phyloP scores from a whole-genome alignment of 2,888 invertebrate species.

The Heteromurus nitidus region DNA sequence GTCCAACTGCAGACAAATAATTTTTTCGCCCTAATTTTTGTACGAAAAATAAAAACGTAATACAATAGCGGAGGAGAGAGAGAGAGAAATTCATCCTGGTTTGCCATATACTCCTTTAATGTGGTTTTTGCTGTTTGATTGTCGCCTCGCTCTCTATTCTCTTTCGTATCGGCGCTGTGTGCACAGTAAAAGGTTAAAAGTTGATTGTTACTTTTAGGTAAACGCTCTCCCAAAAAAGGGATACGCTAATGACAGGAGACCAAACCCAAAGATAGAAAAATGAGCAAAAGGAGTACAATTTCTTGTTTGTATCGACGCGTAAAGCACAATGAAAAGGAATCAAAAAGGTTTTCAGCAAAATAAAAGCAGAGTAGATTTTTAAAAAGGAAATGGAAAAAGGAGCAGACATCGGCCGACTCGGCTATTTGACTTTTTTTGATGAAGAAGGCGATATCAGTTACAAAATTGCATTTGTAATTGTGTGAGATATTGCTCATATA shows the following conservation, averaged over 20 bases:
- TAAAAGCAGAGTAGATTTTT: conserved; percentile 28
- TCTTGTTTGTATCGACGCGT: too few species aligned
- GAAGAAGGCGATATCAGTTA: neutral
- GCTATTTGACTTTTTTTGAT: too few species aligned
- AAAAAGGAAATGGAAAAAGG: too few species aligned
- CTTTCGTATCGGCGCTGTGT: conserved; percentile 1
- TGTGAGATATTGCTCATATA: too few species aligned
- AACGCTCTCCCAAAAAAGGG: conserved; percentile 53
- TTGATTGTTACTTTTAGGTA: conserved; percentile 48
- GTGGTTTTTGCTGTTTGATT: conserved; percentile 48
- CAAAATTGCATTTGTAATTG: neutral
- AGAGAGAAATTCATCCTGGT: conserved; percentile 14
- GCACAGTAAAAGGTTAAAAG: conserved; percentile 16
- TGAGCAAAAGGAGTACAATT: too few species aligned
- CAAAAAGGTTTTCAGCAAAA: conserved; percentile 42
- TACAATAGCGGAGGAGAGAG: neutral
- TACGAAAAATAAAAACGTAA: conserved; percentile 36
- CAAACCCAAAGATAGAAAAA: conserved; percentile 46
- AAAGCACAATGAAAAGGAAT: neutral
- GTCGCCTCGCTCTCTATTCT: too few species aligned
- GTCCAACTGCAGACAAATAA: conserved; percentile 55
- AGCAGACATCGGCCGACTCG: too few species aligned
- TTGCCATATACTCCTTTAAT: too few species aligned
- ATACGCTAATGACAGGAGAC: conserved; percentile 53
- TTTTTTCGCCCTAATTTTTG: conserved; percentile 54